Conservation (phyloP, 2,888 invertebrate species). For the Conistra vaccinii region DNA sequence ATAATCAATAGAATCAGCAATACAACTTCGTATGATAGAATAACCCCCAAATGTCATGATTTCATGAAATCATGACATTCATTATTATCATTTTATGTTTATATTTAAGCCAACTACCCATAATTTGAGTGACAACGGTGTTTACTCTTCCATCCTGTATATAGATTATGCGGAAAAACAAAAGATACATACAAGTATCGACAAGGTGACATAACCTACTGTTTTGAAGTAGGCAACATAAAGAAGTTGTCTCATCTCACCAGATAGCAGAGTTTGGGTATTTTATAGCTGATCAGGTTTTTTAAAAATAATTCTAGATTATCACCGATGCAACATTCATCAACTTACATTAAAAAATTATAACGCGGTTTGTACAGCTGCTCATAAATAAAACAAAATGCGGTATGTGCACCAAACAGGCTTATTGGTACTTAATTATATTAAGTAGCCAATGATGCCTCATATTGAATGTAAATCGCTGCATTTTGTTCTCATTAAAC, state of each 20-base stretch:
- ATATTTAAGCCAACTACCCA: no score
- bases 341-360: background rate
- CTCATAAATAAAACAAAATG: slow-evolving; percentile 28
- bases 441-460: slow-evolving; percentile 47
- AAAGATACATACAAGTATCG: background rate
- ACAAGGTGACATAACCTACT: no score
- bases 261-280: no score
- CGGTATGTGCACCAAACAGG: slow-evolving; percentile 6
- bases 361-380: background rate
- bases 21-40: no score
- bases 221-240: background rate
- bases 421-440: slow-evolving; percentile 33
- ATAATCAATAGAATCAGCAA: no score
- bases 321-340: no score
- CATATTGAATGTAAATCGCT: slow-evolving; percentile 45
- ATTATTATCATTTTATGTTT: no score
- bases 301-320: background rate
- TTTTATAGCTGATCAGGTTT: background rate
- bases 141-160: no score
- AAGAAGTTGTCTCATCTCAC: background rate
- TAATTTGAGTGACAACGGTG: no score
- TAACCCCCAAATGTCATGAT: no score
- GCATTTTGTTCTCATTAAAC: slow-evolving; percentile 33
- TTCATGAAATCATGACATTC: no score
- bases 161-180: background rate